A percentile compares a stretch with the other conserved stretches of the same genome.
Evolutionary conservation across 2,888 invertebrate genomes (phyloP).

Genomic region (Morpho helenor): DNA sequence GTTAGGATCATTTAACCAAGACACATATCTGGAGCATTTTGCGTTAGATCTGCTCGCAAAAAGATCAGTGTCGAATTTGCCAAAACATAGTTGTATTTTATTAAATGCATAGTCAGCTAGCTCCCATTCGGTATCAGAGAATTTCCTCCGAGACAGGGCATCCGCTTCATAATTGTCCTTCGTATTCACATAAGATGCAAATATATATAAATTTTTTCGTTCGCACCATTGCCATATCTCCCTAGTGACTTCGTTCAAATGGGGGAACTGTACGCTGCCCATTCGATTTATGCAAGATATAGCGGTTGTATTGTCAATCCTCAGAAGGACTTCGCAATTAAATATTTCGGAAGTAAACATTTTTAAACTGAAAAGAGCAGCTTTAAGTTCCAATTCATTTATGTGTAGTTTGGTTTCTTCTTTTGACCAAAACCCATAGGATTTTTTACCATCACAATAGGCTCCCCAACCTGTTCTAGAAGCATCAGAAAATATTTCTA

Average conservation of each 20-base stretch:
- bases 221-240: slow-evolving; percentile 19
- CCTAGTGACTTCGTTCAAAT: slow-evolving; percentile 21
- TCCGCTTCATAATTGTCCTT: slow-evolving; percentile 26
- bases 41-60: slow-evolving; percentile 18
- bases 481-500: slow-evolving; percentile 22
- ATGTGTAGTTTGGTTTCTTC: slow-evolving; percentile 13
- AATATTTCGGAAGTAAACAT: not conserved
- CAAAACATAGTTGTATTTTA: slow-evolving; percentile 12
- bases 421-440: slow-evolving; percentile 19
- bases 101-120: slow-evolving; percentile 7
- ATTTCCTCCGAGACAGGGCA: slow-evolving; percentile 20
- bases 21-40: slow-evolving; percentile 24
- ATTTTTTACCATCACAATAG: slow-evolving; percentile 10
- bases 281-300: slow-evolving; percentile 22
- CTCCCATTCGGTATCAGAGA: slow-evolving; percentile 22
- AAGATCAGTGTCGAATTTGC: slow-evolving; percentile 21
- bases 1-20: slow-evolving; percentile 23
- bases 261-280: slow-evolving; percentile 24
- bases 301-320: slow-evolving; percentile 26
- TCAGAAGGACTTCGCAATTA: not conserved
- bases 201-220: slow-evolving; percentile 19
- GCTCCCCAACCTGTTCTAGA: slow-evolving; percentile 26
- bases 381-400: too few species aligned
- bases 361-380: slow-evolving; percentile 1
- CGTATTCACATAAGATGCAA: slow-evolving; percentile 27